Evolutionary conservation across 2,113 vertebrate species (phyloP), one percentile per base, ranked within the genome.

Genomic region (Rhinoderma darwinii): DNA sequence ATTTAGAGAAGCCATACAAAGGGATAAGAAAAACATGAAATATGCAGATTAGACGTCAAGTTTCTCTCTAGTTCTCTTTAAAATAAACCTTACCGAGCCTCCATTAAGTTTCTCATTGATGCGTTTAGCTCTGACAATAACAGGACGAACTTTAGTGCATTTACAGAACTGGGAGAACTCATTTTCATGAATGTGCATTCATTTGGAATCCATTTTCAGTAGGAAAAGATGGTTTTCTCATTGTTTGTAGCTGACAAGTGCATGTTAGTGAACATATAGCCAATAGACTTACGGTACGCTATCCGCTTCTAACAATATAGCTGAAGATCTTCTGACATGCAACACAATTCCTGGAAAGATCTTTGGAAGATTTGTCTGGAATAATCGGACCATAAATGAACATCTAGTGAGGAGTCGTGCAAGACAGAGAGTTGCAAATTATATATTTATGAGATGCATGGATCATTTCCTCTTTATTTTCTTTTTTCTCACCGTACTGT

Each of bases 381-480:
- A 61, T 54, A 81, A 81, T 81, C 25, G 41, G 35, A 81, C 35
- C 59, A 81, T 39, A 56, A 43, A 37, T 37, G 77, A 81, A 41
- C 37, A 59, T 27, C 56, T 41, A 63, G 35, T 10, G 79, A 82
- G 43, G 41, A 82, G 56, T n/a, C 25, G 6, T 39, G 12, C 22
- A 51, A 50, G 82, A 82, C 63, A 68, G 37, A 39, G 32, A 54
- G 14, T 83, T 73, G 68, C 82, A 54, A 25, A 84, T 73, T 50
- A 54, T 37, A 84, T 84, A 84, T 54, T 56, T 61, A 76, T 59
- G 68, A 84, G 70, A 75, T 84, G 70, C 54, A 75, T 61, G 83
- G 83, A 84, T 84, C 72, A 75, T 75, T 84, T 84, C 50, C 70
- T 76, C 25, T 84, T 61, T 43, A 59, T 76, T 84, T 84, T 75